A percentile compares a stretch with the other conserved stretches of the same genome.
Conservation (phyloP, 1,140 invertebrate genomes). For the Formica exsecta region DNA sequence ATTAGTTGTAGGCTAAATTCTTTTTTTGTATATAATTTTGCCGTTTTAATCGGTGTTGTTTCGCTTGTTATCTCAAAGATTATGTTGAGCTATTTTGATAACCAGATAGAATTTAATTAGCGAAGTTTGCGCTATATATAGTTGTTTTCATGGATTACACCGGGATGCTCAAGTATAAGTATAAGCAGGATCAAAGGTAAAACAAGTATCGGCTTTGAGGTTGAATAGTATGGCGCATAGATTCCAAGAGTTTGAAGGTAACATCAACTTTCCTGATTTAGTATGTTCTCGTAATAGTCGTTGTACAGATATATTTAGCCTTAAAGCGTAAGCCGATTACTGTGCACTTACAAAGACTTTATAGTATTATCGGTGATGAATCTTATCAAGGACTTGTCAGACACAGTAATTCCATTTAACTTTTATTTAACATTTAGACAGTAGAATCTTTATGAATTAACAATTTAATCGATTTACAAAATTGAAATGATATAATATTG, state of each 20-base stretch:
- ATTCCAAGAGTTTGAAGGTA: conserved; percentile 39
- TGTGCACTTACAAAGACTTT: conserved; percentile 32
- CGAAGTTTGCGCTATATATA: conserved; percentile 39
- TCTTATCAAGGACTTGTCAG: conserved; percentile 22
- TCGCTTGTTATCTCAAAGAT: conserved; percentile 46
- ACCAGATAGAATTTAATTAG: conserved; percentile 55
- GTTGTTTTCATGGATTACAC: conserved; percentile 49
- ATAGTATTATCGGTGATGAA: conserved; percentile 1
- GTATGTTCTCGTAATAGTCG: conserved; percentile 13
- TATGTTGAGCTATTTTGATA: conserved; percentile 54
- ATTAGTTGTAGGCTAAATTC: background rate
- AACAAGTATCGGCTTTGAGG: conserved; percentile 55
- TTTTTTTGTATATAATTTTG: background rate
- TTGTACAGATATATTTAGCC: conserved; percentile 31
- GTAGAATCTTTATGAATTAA: background rate
- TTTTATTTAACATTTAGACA: background rate
- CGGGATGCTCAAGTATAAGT: conserved; percentile 24
- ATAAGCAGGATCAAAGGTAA: conserved; percentile 51
- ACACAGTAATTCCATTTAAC: background rate
- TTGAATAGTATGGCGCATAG: conserved; percentile 28
- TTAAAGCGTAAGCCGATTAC: conserved; percentile 48
- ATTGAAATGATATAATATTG: background rate
- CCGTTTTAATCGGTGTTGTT: conserved; percentile 4
- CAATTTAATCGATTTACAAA: background rate
- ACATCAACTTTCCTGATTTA: conserved; percentile 45